Base-by-base conservation (phyloP, 2,797 vertebrate species). In the Craterocephalus amniculus region DNA sequence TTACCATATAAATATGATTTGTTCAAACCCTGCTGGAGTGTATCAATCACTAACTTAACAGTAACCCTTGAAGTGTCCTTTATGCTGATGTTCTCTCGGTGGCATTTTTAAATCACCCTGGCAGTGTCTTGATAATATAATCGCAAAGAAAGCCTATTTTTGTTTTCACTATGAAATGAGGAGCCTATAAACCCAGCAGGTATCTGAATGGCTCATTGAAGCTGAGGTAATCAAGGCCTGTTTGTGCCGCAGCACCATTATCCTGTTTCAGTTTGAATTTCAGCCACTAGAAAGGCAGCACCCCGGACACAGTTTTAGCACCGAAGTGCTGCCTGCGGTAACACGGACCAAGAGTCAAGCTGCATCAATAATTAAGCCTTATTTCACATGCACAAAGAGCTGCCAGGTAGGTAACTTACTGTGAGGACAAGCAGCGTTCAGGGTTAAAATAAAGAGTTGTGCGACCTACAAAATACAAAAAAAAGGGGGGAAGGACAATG, bases 401-500 rank as follows among this genome's bases (percentile, higher is more conserved):
- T 24, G 29, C 40, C n/a, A 11, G 20, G 5, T 18, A 48, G 59
- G 34, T 2, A 51, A 85, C 74, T 87, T 73, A 78, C 83, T 77
- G 65, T 43, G 61, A 63, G 24, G 40, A 69, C 3, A 35, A 22
- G 34, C 26, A 26, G 65, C 62, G 11, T 45, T 63, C 13, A 13
- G 40, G 63, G 22, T 6, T 36, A 76, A 34, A 2, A 36, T 7
- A 35, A 70, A 73, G 75, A 83, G 68, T 76, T 85, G 67, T 32
- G 51, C 73, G 64, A 70, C 48, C 77, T 60, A 58, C 31, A 70
- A 74, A 70, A 20, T 1, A 16, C 58, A 57, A 49, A 40, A 57
- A 49, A 40, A 49, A 45, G 74, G 74, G 76, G 69, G 13, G 62
- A 70, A 84, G 84, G 88, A 91, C 88, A 91, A 91, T 90, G 79